A percentile compares a stretch with the other conserved stretches of the same genome.
phyloP scores from a whole-genome alignment of 2,113 vertebrate genomes.

The Lasiurus cinereus region DNA sequence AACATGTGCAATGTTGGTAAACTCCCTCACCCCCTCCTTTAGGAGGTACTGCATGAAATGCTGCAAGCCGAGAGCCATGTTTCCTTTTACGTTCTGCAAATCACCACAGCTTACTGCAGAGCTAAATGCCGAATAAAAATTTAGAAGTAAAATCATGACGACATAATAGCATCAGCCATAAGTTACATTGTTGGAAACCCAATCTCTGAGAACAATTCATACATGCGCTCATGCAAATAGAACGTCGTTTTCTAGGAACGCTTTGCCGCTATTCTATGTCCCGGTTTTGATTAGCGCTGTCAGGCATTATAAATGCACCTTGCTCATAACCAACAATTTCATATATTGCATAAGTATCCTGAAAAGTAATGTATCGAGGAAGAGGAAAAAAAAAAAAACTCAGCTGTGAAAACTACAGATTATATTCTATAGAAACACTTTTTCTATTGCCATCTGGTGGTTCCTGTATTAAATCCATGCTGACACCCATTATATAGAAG shows the following conservation, averaged over 20 bases:
- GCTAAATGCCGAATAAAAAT: slow-evolving; percentile 36
- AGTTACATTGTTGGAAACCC: not conserved
- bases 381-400: not conserved
- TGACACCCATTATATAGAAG: not conserved
- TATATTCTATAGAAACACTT: slow-evolving; percentile 50
- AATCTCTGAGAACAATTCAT: slow-evolving; percentile 23
- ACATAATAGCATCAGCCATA: not conserved
- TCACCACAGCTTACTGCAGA: slow-evolving; percentile 27
- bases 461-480: slow-evolving; percentile 53
- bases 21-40: not conserved
- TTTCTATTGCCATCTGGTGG: slow-evolving; percentile 82
- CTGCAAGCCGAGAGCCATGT: not conserved
- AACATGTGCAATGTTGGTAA: slow-evolving; percentile 48
- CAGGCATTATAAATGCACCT: slow-evolving; percentile 32
- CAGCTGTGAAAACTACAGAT: slow-evolving; percentile 44
- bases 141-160: slow-evolving; percentile 35
- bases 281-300: slow-evolving; percentile 43
- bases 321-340: slow-evolving; percentile 2
- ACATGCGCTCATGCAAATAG: not conserved
- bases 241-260: slow-evolving; percentile 24
- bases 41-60: slow-evolving; percentile 53
- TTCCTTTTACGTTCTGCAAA: slow-evolving; percentile 64
- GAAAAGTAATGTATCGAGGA: not conserved
- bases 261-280: not conserved
- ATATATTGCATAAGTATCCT: not conserved